phyloP scores from a whole-genome alignment of 2,797 vertebrate genomes.

The Erethizon dorsatum region DNA sequence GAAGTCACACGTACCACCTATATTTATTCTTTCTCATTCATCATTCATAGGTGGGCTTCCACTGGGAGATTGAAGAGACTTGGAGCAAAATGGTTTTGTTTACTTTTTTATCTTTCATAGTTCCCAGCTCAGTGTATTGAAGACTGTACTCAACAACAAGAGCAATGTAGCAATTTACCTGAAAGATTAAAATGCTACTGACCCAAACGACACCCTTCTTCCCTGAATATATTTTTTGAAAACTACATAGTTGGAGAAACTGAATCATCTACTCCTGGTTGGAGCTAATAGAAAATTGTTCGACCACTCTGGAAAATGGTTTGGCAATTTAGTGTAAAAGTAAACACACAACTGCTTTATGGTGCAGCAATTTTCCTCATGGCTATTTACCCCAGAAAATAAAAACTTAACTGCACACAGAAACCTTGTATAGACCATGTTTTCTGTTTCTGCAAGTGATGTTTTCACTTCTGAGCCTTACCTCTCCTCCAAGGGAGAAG shows the following conservation, averaged over 20 bases:
- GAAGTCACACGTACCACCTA: background rate
- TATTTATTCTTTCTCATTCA: constrained; percentile 1
- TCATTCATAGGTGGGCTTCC: background rate
- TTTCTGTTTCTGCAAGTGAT: background rate
- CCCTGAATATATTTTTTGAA: background rate
- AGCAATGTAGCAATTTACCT: background rate
- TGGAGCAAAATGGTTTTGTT: constrained; percentile 19
- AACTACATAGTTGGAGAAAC: background rate
- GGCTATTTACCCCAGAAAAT: background rate
- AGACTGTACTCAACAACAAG: background rate
- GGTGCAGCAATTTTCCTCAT: background rate
- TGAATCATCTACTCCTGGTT: background rate
- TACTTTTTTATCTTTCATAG: background rate
- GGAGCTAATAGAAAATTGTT: background rate
- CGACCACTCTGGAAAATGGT: background rate
- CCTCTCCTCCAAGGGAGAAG: background rate
- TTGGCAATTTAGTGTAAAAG: constrained; percentile 14
- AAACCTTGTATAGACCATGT: background rate
- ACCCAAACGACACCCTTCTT: background rate
- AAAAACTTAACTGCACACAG: constrained; percentile 26
- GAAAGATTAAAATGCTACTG: constrained; percentile 42
- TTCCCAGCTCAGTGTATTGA: background rate
- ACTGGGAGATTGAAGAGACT: background rate
- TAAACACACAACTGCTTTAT: background rate
- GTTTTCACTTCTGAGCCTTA: background rate